A percentile compares a stretch with the other conserved stretches of the same genome.
phyloP scores from a whole-genome alignment of 2,888 invertebrate species.

The Chrysolina americana region DNA sequence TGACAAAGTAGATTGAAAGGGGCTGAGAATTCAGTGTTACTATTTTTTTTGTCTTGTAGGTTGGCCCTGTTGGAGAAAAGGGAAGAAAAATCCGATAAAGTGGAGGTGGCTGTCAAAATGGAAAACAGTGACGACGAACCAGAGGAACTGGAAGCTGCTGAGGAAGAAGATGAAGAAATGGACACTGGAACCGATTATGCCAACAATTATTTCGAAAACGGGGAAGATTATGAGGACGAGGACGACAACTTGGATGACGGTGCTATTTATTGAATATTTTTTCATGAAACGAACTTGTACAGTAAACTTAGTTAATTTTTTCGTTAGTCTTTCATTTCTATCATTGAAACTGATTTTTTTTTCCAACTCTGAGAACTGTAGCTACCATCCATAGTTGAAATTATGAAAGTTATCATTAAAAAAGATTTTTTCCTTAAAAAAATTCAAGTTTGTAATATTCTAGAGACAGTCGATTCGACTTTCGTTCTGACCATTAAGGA shows the following conservation, averaged over 20 bases:
- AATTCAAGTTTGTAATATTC: too few relatives aligned
- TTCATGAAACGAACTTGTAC: background rate
- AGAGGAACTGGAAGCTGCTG: slow-evolving; percentile 74
- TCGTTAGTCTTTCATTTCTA: background rate
- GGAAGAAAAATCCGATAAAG: slow-evolving; percentile 72
- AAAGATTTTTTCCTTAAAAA: too few relatives aligned
- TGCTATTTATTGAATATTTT: slow-evolving; percentile 77
- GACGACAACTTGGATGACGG: slow-evolving; percentile 90
- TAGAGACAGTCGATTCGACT: too few relatives aligned
- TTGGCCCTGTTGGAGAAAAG: slow-evolving; percentile 74
- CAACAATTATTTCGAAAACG: slow-evolving; percentile 90
- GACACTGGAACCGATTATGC: slow-evolving; percentile 92
- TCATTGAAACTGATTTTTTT: too few relatives aligned
- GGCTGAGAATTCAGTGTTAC: too few relatives aligned
- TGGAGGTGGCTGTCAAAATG: slow-evolving; percentile 60
- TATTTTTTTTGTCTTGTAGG: slow-evolving; percentile 47
- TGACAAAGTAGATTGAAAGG: too few relatives aligned
- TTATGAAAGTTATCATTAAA: too few relatives aligned
- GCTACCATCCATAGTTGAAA: too few relatives aligned
- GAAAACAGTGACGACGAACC: slow-evolving; percentile 72
- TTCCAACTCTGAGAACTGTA: too few relatives aligned
- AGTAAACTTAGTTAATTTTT: background rate
- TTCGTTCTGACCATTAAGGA: too few relatives aligned
- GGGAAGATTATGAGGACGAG: slow-evolving; percentile 89
- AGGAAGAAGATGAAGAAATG: slow-evolving; percentile 85